Percentiles rank a stretch among this genome's conserved stretches.
These are phyloP conservation scores for Erebia epiphron DNA, from an alignment of 2,888 invertebrate genomes.

Conservation along the genomic window DNA sequence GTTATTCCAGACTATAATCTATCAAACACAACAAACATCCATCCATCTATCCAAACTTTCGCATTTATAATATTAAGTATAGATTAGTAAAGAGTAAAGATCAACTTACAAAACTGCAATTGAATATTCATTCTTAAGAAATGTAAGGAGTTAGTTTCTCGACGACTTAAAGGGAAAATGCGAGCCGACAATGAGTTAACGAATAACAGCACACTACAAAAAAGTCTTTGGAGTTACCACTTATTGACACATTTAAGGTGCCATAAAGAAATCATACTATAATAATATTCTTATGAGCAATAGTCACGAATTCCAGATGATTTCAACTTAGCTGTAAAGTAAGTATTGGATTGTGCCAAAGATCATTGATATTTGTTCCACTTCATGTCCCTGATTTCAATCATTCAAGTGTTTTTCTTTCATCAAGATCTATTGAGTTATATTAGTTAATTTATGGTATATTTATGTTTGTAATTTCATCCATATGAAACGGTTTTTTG, in stretches of 20 bases:
- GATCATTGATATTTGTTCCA: not conserved
- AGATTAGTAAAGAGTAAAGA: too few species aligned
- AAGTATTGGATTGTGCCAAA: not conserved
- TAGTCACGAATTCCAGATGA: not conserved
- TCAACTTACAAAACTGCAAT: too few species aligned
- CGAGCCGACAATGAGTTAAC: slow-evolving; percentile 36
- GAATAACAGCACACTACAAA: slow-evolving; percentile 40
- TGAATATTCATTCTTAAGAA: not conserved
- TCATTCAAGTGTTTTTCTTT: too few species aligned
- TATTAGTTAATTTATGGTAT: too few species aligned
- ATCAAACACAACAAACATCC: too few species aligned
- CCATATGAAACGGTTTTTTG: too few species aligned
- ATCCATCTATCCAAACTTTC: too few species aligned
- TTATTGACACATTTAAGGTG: slow-evolving; percentile 38
- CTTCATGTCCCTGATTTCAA: not conserved
- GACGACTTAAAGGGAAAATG: not conserved
- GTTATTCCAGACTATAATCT: too few species aligned
- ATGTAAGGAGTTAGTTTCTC: not conserved
- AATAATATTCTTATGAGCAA: slow-evolving; percentile 18
- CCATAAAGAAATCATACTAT: slow-evolving; percentile 23
- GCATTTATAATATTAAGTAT: too few species aligned
- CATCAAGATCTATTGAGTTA: too few species aligned
- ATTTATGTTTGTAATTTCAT: too few species aligned
- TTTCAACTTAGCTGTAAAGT: not conserved
- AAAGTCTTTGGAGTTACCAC: slow-evolving; percentile 40